Percentiles rank a stretch among this genome's conserved stretches.
Conservation (phyloP, 1,140 invertebrate genomes). For the Drosophila willistoni region DNA sequence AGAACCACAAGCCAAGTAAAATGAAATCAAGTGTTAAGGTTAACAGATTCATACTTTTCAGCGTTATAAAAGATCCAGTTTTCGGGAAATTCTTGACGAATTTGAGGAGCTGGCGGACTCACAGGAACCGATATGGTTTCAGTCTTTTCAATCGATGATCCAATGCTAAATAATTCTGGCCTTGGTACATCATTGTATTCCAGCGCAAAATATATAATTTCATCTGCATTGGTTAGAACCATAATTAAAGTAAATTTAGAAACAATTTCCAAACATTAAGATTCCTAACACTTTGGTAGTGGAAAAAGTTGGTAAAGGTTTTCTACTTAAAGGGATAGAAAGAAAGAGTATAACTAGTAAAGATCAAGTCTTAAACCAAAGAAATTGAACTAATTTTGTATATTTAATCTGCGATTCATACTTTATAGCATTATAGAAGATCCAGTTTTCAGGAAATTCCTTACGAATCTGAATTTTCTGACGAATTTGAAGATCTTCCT, state of each 20-base stretch:
- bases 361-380: neutral
- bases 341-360: neutral
- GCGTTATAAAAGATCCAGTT: constrained; percentile 10
- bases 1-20: neutral
- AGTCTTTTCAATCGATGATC: neutral
- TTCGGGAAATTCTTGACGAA: constrained; percentile 16
- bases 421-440: constrained; percentile 54
- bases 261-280: neutral
- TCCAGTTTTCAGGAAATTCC: constrained; percentile 42
- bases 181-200: neutral
- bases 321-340: too few relatives aligned
- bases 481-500: neutral
- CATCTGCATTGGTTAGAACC: neutral
- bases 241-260: neutral
- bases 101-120: neutral
- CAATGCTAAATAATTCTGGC: neutral
- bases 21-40: neutral
- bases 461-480: constrained; percentile 5
- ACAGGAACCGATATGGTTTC: neutral
- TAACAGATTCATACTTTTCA: constrained; percentile 5
- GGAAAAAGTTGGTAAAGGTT: too few relatives aligned
- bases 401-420: neutral
- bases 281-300: neutral
- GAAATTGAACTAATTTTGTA: neutral
- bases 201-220: constrained; percentile 2